Evolutionary conservation across 2,888 invertebrate genomes (phyloP).

Genomic region (Cephus nigrinus): DNA sequence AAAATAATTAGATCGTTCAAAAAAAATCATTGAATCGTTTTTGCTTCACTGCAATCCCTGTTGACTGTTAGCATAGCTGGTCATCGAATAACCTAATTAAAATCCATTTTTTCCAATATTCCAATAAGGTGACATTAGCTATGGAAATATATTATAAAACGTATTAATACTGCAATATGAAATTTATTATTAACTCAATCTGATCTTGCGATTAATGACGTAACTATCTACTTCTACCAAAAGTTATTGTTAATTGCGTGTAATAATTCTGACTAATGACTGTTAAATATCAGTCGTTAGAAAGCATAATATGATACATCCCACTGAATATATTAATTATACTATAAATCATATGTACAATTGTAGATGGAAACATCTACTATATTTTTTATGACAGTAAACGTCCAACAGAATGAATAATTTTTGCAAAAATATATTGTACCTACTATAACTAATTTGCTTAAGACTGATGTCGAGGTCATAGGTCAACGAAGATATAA

Average conservation of each 20-base stretch:
- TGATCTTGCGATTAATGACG: background rate
- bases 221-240: background rate
- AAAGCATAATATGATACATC: background rate
- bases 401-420: background rate
- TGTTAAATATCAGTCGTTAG: background rate
- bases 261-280: background rate
- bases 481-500: background rate
- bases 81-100: background rate
- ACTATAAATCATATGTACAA: background rate
- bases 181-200: background rate
- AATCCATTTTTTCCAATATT: background rate
- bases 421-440: background rate
- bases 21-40: background rate
- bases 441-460: background rate
- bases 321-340: background rate
- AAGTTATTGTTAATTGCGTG: background rate
- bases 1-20: background rate
- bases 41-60: background rate
- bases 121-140: background rate
- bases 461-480: background rate
- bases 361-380: background rate
- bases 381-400: background rate
- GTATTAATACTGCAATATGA: background rate
- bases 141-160: too few species aligned
- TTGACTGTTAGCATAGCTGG: background rate